A percentile compares a stretch with the other conserved stretches of the same genome.
These are phyloP conservation scores for Enteromius anoplus DNA, from an alignment of 2,797 vertebrate species.

Conservation along the genomic window DNA sequence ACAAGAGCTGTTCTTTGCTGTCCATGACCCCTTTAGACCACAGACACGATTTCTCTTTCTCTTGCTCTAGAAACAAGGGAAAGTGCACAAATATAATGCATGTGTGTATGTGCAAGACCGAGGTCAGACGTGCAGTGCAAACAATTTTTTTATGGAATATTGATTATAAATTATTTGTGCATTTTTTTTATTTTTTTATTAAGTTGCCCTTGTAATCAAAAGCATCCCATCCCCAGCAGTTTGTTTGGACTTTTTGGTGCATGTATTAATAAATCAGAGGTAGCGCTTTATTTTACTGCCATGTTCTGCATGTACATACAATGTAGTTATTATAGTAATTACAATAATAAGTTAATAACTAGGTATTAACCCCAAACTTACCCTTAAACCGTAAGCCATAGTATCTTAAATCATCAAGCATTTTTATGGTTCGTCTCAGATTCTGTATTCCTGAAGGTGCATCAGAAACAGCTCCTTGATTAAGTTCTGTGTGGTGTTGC, in stretches of 20 bases:
- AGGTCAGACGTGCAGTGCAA: too few species aligned
- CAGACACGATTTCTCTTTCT: not conserved
- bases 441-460: not conserved
- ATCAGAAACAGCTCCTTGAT: not conserved
- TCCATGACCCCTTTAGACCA: not conserved
- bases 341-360: too few species aligned
- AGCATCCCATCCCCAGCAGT: too few species aligned
- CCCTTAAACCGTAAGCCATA: not conserved
- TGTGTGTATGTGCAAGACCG: not conserved
- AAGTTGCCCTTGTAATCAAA: too few species aligned
- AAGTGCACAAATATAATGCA: not conserved
- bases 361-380: not conserved
- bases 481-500: not conserved
- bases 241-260: not conserved
- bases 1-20: not conserved
- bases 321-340: not conserved
- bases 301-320: not conserved
- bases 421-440: not conserved
- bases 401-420: not conserved
- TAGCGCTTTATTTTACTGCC: not conserved
- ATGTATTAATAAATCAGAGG: not conserved
- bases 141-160: too few species aligned
- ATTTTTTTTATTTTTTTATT: too few species aligned
- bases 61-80: not conserved
- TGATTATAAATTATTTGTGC: too few species aligned